Conservation (phyloP, 30 jellyfish, hydroid and myxozoan genomes). For the Catostylus mosaicus region DNA sequence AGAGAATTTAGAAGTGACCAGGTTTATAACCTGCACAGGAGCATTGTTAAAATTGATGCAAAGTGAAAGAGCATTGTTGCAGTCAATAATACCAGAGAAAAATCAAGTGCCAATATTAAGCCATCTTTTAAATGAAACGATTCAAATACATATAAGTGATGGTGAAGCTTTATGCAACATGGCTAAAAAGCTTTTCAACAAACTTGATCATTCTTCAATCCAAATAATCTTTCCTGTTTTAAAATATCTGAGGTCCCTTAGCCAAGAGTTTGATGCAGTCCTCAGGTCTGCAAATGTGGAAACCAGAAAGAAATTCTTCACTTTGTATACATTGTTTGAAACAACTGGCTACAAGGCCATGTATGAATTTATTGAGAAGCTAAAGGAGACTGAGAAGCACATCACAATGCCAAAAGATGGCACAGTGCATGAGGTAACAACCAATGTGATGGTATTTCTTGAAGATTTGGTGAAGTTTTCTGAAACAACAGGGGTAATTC, state of each 20-base stretch:
- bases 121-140: constrained; percentile 81
- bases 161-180: constrained; percentile 91
- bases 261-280: constrained; percentile 89
- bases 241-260: constrained; percentile 74
- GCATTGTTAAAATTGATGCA: constrained; percentile 92
- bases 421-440: constrained; percentile 88
- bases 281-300: constrained; percentile 92
- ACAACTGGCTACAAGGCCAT: constrained; percentile 77
- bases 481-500: constrained; percentile 84
- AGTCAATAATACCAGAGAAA: constrained; percentile 82
- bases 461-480: constrained; percentile 83
- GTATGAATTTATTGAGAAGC: constrained; percentile 64
- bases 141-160: constrained; percentile 62
- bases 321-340: constrained; percentile 62
- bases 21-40: constrained; percentile 85
- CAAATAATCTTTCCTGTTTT: constrained; percentile 87
- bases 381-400: constrained; percentile 88
- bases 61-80: constrained; percentile 86
- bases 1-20: constrained; percentile 81
- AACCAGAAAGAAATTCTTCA: constrained; percentile 88
- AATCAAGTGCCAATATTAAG: constrained; percentile 96
- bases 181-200: constrained; percentile 67
- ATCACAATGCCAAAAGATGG: constrained; percentile 95
- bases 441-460: constrained; percentile 86
- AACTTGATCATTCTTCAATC: constrained; percentile 90